Base-by-base conservation (phyloP, 92 coral and sea anemone species). In the Galaxea fascicularis region DNA sequence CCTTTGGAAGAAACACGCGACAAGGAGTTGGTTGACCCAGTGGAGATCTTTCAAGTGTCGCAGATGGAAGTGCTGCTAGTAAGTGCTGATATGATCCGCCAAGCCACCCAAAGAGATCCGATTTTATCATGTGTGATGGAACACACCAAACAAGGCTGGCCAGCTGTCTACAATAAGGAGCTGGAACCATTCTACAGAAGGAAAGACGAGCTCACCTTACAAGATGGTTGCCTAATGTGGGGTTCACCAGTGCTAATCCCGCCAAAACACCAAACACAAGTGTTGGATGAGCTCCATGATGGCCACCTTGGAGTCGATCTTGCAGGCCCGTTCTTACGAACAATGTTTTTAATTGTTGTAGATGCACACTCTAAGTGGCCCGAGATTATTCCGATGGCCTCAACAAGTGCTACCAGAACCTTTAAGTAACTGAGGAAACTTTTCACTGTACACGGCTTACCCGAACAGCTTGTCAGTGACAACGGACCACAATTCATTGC, bases 1-100 rank as follows among this genome's bases (percentile, higher is more conserved):
- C n/a, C n/a, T n/a, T n/a, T n/a, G n/a, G n/a, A n/a, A n/a, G n/a
- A n/a, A n/a, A n/a, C n/a, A n/a, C n/a, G n/a, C n/a, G 52, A n/a
- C 65, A 62, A 18, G 80, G 64, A 80, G 60, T 25, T 21, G 44
- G 30, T 45, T 78, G 64, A 20, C 71, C 71, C 30, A 72, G 44
- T 31, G 79, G 63, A 63, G 44, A 29, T 15, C n/a, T 89, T 84
- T 47, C 64, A 84, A 62, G 44, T 66, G 49, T 82, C 92, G 20
- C 80, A 74, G 88, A 73, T 75, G 73, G 87, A 76, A 27, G 29
- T 66, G 49, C 35, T 88, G 54, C 86, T 79, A 17, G 89, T 28
- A 65, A 4, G n/a, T n/a, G n/a, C n/a, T n/a, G n/a, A n/a, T n/a
- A n/a, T n/a, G n/a, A n/a, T n/a, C n/a, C n/a, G n/a, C n/a, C n/a